These are phyloP conservation scores for Pachycephus smyrnensis DNA, from an alignment of 2,888 invertebrate genomes.

Conservation along the genomic window DNA sequence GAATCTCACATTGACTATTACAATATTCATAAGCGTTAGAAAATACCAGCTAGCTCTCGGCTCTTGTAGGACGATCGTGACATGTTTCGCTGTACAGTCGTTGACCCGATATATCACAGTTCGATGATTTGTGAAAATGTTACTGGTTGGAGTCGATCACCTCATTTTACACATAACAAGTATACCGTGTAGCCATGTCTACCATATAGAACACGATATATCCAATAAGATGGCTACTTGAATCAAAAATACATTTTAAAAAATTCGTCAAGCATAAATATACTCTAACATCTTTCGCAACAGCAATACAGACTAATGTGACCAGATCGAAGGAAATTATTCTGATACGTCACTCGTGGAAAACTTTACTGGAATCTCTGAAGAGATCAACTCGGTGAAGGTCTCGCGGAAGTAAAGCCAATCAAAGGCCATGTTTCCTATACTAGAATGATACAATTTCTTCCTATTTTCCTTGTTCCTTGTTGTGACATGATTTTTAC, in stretches of 20 bases:
- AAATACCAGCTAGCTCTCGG: conserved; percentile 15
- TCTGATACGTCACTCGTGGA: not conserved
- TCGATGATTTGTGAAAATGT: conserved; percentile 17
- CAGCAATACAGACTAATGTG: not conserved
- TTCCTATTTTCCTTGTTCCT: not conserved
- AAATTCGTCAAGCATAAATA: not conserved
- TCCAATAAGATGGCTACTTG: not conserved
- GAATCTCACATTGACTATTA: conserved; percentile 25
- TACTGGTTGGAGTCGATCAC: not conserved
- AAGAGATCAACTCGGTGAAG: not conserved
- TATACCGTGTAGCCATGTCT: no score
- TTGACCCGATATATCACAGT: conserved; percentile 1
- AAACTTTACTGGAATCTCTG: not conserved
- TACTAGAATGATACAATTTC: not conserved
- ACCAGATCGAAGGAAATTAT: not conserved
- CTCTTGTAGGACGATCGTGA: conserved; percentile 24
- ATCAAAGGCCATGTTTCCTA: not conserved
- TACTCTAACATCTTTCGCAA: not conserved
- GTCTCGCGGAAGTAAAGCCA: not conserved
- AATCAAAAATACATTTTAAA: not conserved
- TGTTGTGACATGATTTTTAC: not conserved
- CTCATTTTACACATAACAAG: no score
- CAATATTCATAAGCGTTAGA: conserved; percentile 28
- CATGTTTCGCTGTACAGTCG: conserved; percentile 20
- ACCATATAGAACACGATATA: not conserved